phyloP scores from a whole-genome alignment of 2,113 vertebrate species.

The Osmerus eperlanus region DNA sequence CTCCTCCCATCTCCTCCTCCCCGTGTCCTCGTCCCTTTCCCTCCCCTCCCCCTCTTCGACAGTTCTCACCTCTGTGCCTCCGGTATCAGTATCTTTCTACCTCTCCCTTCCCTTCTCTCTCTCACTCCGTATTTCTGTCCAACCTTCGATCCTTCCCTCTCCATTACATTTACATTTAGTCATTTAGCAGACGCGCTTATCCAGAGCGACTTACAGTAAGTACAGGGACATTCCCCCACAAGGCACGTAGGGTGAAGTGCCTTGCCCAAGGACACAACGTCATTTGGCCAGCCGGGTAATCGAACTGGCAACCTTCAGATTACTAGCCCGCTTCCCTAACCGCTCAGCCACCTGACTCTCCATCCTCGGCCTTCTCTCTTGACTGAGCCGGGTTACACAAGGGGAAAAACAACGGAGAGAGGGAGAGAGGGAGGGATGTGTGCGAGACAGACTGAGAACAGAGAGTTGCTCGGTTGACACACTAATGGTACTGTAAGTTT shows the following conservation, averaged over 20 bases:
- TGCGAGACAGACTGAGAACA: not conserved
- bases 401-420: not conserved
- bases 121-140: not conserved
- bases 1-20: accelerated
- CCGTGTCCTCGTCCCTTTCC: not conserved
- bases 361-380: not conserved
- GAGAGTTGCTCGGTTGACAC: not conserved
- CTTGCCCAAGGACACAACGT: too few species aligned
- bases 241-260: too few species aligned
- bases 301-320: too few species aligned
- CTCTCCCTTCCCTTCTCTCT: not conserved
- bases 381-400: too few species aligned
- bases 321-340: too few species aligned
- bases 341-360: not conserved
- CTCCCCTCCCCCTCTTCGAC: not conserved
- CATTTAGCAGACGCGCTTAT: too few species aligned
- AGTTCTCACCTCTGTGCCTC: not conserved
- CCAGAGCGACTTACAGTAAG: too few species aligned
- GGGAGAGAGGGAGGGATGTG: not conserved
- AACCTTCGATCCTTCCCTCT: not conserved
- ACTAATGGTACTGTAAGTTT: too few species aligned
- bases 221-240: too few species aligned
- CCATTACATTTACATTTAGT: not conserved
- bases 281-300: too few species aligned
- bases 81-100: not conserved